Base-by-base conservation (phyloP, 2,888 invertebrate genomes). In the Blera fallax region DNA sequence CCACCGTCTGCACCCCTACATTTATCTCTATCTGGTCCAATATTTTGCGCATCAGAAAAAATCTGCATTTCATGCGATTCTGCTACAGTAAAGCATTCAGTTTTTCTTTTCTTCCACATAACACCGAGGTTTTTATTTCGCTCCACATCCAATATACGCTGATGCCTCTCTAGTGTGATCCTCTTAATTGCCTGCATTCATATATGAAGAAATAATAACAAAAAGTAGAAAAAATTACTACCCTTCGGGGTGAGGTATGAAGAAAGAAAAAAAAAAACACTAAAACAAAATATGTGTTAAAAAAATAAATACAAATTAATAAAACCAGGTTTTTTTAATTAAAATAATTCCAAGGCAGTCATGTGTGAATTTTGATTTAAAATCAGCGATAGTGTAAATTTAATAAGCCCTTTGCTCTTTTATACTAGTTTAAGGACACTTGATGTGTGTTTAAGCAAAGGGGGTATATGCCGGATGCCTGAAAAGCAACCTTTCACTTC, bases 321-420 rank as follows among this genome's bases (percentile, higher is more conserved):
- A 69, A 58, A 83, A 67, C 8, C 34, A 52, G 18, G 45, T 83
- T 78, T 73, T 79, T 85, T 85, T 84, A 85, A 85, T 85, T 85
- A 81, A 85, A 85, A 85, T 85, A 85, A 81, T 85, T 65, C 67
- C 72, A 45, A n/a, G 27, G 81, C 76, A 85, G 85, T 81, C 81
- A 77, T 85, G 85, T 81, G 81, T 85, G 54, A 85, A 76, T 81
- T 85, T 85, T 85, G 81, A 85, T 85, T 81, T 85, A 85, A 85
- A 85, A 81, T 81, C 76, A 85, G 85, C 76, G 45, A 85, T 81
- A 85, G 81, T 85, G 81, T 85, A 81, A 77, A 85, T 85, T 85
- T 85, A 85, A 85, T 81, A 85, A 85, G 81, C 85, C 80, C 64
- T 84, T 79, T 74, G 80, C 74, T 77, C 72, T 85, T 77, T 85